Percentiles rank a stretch among this genome's conserved stretches.
These are phyloP conservation scores for Leptoteleia sp. DNA, from an alignment of 1,140 invertebrate genomes.

Conservation along the genomic window DNA sequence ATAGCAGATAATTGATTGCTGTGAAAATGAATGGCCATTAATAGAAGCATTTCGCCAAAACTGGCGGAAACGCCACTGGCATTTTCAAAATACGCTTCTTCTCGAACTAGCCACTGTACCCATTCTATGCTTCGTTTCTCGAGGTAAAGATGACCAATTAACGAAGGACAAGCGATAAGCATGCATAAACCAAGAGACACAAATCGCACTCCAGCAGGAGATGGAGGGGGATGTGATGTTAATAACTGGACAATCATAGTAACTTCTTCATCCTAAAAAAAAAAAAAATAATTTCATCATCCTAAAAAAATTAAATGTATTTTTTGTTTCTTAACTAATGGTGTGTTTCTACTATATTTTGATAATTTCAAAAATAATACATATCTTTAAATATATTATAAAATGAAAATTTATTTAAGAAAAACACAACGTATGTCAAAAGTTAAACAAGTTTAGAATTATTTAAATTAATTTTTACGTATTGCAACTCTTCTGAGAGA, in stretches of 20 bases:
- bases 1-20: conserved; percentile 96
- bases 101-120: conserved; percentile 95
- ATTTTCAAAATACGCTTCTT: conserved; percentile 92
- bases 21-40: conserved; percentile 98
- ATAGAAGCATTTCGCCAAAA: conserved; percentile 97
- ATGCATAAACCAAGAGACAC: conserved; percentile 96
- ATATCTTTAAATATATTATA: too few relatives aligned
- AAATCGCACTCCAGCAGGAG: conserved; percentile 94
- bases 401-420: too few relatives aligned
- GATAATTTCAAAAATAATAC: too few relatives aligned
- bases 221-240: conserved; percentile 94
- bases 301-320: too few relatives aligned
- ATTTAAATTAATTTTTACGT: too few relatives aligned
- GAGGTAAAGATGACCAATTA: conserved; percentile 89
- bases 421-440: too few relatives aligned
- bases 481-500: too few relatives aligned
- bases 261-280: conserved; percentile 93
- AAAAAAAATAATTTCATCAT: background rate
- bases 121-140: conserved; percentile 96
- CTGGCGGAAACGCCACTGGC: conserved; percentile 90
- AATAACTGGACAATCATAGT: conserved; percentile 90
- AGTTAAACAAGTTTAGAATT: too few relatives aligned
- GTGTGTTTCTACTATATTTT: too few relatives aligned
- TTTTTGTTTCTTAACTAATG: too few relatives aligned
- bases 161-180: conserved; percentile 95